phyloP scores from a whole-genome alignment of 2,797 vertebrate genomes.

The Tapera naevia region DNA sequence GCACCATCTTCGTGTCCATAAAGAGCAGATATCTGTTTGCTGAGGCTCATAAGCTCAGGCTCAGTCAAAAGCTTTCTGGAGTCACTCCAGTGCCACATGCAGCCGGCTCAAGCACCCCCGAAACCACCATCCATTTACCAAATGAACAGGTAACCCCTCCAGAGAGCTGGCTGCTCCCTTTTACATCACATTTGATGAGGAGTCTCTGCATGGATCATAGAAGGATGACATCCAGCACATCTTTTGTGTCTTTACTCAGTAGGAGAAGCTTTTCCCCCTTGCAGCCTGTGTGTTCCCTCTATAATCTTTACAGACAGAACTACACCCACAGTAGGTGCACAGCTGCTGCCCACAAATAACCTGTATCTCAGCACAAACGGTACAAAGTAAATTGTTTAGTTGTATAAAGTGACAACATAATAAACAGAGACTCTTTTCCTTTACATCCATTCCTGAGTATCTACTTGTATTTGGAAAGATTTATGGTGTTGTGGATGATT shows the following conservation, averaged over 20 bases:
- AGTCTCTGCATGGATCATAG: background rate
- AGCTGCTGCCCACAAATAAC: background rate
- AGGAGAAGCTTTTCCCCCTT: background rate
- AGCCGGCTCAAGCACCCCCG: background rate
- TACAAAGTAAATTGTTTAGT: background rate
- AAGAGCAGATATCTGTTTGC: background rate
- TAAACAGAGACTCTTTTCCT: background rate
- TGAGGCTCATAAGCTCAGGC: background rate
- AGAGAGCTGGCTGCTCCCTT: background rate
- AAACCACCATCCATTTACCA: background rate
- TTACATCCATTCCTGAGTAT: background rate
- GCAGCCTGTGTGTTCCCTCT: background rate
- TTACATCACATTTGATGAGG: background rate
- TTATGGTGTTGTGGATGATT: background rate
- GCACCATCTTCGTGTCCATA: background rate
- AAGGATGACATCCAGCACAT: background rate
- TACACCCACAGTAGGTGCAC: background rate
- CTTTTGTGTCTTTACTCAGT: background rate
- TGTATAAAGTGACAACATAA: background rate
- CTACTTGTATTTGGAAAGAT: slow-evolving; percentile 7
- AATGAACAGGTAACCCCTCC: background rate
- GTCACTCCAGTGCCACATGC: background rate
- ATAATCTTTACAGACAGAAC: background rate
- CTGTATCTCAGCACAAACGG: background rate
- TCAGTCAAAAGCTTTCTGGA: background rate